Base-by-base conservation (phyloP, 2,113 vertebrate genomes). In the Atherinomorus stipes region DNA sequence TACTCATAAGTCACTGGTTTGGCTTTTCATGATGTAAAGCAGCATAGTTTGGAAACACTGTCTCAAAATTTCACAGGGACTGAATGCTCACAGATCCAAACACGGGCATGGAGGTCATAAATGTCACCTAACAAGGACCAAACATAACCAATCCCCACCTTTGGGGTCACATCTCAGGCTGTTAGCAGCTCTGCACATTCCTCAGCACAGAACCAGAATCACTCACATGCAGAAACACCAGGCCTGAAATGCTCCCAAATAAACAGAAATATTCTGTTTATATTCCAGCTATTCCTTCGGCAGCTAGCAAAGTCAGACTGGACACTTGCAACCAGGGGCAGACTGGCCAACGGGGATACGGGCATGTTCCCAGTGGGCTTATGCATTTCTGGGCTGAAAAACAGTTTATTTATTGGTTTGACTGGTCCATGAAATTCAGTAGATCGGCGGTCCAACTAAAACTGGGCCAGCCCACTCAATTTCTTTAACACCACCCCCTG, bases 1-100 rank as follows among this genome's bases (percentile, higher is more conserved):
- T 88, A 86, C 88, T 87, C 82, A 89, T 92, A 88, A 90, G 89
- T 91, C 85, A 84, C 85, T 77, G 85, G 74, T 80, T 81, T 52
- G 23, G 64, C 77, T 56, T 71, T 78, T 88, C 83, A 71, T 89
- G 91, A 90, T 90, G 90, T 90, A 74, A 88, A 90, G 81, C 79
- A 31, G 64, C 84, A 38, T 83, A 63, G 62, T 63, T 81, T 68
- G 81, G 82, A 84, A 61, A 64, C 34, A 69, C 74, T 40, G 67
- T 88, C 83, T 77, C 61, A 59, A 85, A 90, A 79, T 60, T 73
- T 79, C 80, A 60, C 44, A 34, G 74, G 63, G 76, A 77, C 64
- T 11, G 53, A 60, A 62, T 58, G 5, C 80, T 83, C 52, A 6
- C 71, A 58, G 74, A 85, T 60, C 78, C 62, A 38, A 70, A 75